Conservation (phyloP, 1,140 invertebrate species). For the Conus ventricosus region DNA sequence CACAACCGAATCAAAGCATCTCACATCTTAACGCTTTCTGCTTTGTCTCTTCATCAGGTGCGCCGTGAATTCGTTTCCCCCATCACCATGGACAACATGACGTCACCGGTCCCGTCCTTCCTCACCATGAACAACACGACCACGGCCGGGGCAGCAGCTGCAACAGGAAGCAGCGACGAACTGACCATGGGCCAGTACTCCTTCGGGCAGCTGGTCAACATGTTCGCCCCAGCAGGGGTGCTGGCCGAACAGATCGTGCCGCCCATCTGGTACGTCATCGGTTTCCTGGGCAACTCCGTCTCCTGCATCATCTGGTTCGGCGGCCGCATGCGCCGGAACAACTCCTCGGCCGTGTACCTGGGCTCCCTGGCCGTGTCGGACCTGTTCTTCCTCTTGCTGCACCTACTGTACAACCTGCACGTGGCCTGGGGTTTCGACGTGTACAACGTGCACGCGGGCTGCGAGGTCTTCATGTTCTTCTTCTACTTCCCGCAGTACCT, state of each 20-base stretch:
- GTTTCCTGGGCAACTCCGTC: slow-evolving; percentile 69
- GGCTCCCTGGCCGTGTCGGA: slow-evolving; percentile 69
- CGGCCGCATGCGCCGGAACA: slow-evolving; percentile 64
- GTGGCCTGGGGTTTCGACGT: slow-evolving; percentile 62
- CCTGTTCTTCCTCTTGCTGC: slow-evolving; percentile 64
- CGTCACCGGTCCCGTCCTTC: neutral
- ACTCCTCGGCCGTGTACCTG: slow-evolving; percentile 70
- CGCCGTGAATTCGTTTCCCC: neutral
- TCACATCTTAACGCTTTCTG: neutral
- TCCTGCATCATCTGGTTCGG: slow-evolving; percentile 69
- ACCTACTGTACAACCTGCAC: slow-evolving; percentile 63
- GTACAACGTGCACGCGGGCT: slow-evolving; percentile 53
- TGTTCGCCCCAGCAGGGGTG: slow-evolving; percentile 54
- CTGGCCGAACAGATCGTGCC: slow-evolving; percentile 59
- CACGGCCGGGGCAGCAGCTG: neutral
- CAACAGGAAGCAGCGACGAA: neutral
- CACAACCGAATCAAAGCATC: neutral
- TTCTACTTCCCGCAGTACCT: slow-evolving; percentile 68
- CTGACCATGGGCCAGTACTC: slow-evolving; percentile 35
- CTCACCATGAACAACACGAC: neutral
- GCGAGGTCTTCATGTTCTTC: slow-evolving; percentile 63
- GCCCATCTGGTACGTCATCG: slow-evolving; percentile 70
- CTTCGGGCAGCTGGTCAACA: slow-evolving; percentile 41
- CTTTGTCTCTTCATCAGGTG: neutral
- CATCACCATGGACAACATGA: neutral